Conservation (phyloP, 2,888 invertebrate genomes). For the Polylopha cassiicola region DNA sequence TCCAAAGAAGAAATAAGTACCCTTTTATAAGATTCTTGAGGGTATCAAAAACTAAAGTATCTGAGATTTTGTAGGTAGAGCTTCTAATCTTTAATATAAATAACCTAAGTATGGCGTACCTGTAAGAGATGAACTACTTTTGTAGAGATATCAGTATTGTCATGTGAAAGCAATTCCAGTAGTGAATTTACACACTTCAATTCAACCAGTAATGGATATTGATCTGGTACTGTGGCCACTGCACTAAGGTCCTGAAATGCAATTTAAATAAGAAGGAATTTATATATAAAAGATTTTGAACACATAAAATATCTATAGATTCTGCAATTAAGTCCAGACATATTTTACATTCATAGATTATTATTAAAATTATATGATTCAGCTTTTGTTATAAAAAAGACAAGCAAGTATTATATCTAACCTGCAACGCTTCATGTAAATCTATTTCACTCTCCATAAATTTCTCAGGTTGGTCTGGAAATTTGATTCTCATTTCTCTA, state of each 20-base stretch:
- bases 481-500: conserved; percentile 98
- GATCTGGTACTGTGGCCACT: conserved; percentile 95
- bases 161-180: conserved; percentile 95
- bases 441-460: conserved; percentile 99
- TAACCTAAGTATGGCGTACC: conserved; percentile 48
- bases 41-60: too few species aligned
- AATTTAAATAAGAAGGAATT: conserved; percentile 8
- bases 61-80: too few species aligned
- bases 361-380: background rate
- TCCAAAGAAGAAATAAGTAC: too few species aligned
- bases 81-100: too few species aligned
- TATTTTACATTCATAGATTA: too few species aligned
- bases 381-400: too few species aligned
- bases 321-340: too few species aligned
- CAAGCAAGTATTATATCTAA: conserved; percentile 27
- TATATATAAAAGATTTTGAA: too few species aligned
- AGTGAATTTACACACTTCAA: conserved; percentile 92
- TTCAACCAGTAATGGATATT: conserved; percentile 94
- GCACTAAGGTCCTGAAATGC: conserved; percentile 92
- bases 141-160: conserved; percentile 95
- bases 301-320: too few species aligned
- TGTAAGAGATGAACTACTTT: conserved; percentile 83
- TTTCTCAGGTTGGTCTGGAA: conserved; percentile 97
- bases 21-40: too few species aligned
- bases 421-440: conserved; percentile 91